Conservation (phyloP, 2,113 vertebrate genomes). For the Calonectris borealis region DNA sequence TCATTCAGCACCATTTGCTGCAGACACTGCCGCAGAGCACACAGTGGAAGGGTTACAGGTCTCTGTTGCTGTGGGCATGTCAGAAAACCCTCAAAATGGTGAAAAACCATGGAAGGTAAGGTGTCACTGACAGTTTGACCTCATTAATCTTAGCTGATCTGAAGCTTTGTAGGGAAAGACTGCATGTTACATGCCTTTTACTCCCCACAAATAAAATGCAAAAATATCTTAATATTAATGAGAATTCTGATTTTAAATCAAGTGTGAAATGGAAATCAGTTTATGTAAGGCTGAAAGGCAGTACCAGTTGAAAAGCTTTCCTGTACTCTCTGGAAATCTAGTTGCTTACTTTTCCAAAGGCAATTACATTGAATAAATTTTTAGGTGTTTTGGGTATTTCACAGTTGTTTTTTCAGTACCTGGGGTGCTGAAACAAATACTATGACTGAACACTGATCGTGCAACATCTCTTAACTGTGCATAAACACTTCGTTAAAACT, state of each 20-base stretch:
- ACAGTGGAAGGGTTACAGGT: neutral
- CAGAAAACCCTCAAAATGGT: neutral
- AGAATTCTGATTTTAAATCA: neutral
- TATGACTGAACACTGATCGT: neutral
- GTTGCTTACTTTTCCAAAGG: neutral
- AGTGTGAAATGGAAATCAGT: neutral
- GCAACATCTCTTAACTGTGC: neutral
- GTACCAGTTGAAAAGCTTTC: neutral
- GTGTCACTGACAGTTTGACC: neutral
- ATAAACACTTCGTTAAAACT: neutral
- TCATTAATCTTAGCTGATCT: neutral
- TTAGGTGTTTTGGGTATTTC: neutral
- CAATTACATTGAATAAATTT: accelerated
- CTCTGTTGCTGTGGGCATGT: neutral
- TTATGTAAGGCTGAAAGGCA: neutral
- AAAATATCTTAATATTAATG: neutral
- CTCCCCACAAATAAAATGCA: neutral
- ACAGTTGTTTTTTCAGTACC: neutral
- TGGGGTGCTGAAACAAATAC: neutral
- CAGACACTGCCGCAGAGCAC: neutral
- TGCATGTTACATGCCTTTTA: neutral
- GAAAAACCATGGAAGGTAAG: neutral
- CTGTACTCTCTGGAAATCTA: neutral
- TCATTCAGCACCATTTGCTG: neutral
- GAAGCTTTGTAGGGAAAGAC: neutral